Conservation (phyloP, 2,888 invertebrate genomes). For the Calameuta filiformis region DNA sequence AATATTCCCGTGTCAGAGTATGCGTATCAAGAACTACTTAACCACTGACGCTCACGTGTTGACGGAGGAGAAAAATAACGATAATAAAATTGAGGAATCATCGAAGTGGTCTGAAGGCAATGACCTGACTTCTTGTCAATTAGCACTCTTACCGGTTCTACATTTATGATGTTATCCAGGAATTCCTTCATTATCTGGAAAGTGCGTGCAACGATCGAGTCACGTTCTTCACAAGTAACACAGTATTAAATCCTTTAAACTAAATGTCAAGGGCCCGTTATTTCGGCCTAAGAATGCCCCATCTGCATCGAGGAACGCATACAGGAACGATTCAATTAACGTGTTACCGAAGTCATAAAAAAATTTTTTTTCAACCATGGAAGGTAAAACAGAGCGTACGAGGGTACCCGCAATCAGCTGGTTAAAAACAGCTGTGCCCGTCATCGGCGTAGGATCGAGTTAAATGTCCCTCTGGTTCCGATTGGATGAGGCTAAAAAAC, state of each 20-base stretch:
- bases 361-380: background rate
- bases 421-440: slow-evolving; percentile 62
- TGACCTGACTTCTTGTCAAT: background rate
- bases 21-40: background rate
- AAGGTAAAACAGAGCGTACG: background rate
- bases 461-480: slow-evolving; percentile 35
- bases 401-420: slow-evolving; percentile 50
- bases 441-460: slow-evolving; percentile 45
- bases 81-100: background rate
- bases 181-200: background rate
- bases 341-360: background rate
- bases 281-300: background rate
- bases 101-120: background rate
- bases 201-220: background rate
- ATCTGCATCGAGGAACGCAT: background rate
- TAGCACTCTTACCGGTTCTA: background rate
- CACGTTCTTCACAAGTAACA: background rate
- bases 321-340: background rate
- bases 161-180: background rate
- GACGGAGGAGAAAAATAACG: background rate
- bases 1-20: background rate
- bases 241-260: background rate
- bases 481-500: background rate
- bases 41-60: background rate
- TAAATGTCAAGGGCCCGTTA: background rate